Percentiles rank a stretch among this genome's conserved stretches.
Conservation (phyloP, 2,888 invertebrate genomes). For the Callyntrura guangdongensis region DNA sequence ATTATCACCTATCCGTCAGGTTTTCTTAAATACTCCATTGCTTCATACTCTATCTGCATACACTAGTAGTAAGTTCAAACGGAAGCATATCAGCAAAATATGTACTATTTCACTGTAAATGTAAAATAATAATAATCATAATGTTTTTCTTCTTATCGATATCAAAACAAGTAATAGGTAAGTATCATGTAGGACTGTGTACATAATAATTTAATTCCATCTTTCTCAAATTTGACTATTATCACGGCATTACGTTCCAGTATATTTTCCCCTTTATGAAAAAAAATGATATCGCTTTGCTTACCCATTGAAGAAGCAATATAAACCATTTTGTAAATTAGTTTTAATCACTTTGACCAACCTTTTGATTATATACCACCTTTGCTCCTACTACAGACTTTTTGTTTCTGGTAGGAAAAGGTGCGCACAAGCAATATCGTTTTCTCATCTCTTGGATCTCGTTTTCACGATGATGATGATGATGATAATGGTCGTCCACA, state of each 20-base stretch:
- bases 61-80: too few relatives aligned
- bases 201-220: constrained; percentile 59
- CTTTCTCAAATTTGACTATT: constrained; percentile 37
- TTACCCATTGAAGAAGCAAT: background rate
- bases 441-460: constrained; percentile 44
- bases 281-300: background rate
- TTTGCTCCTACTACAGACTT: background rate
- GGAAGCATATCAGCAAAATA: too few relatives aligned
- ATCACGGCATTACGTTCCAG: background rate
- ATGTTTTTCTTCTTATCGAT: background rate
- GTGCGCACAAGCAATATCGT: constrained; percentile 32
- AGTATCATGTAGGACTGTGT: background rate
- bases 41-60: too few relatives aligned
- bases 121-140: background rate
- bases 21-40: constrained; percentile 24
- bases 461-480: constrained; percentile 42
- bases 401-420: constrained; percentile 24
- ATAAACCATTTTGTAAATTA: constrained; percentile 76
- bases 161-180: constrained; percentile 17
- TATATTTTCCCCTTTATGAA: background rate
- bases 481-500: background rate
- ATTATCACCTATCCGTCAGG: constrained; percentile 28
- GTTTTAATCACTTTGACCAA: constrained; percentile 79
- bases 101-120: too few relatives aligned
- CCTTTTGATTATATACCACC: constrained; percentile 63